phyloP scores from a whole-genome alignment of 1,140 invertebrate species.

The Hydropsyche tenuis region DNA sequence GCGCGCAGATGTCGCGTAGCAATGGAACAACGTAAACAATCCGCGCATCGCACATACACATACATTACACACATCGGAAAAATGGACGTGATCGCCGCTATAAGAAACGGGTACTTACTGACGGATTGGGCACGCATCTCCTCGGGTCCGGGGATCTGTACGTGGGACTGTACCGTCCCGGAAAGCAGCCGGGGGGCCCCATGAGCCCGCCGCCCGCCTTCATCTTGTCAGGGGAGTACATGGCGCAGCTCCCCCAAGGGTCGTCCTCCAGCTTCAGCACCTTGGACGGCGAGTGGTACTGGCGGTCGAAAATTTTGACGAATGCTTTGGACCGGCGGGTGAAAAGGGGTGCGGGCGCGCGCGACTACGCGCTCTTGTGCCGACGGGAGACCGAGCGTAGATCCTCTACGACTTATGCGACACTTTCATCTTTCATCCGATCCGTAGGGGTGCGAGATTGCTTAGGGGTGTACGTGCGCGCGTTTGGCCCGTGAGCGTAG shows the following conservation, averaged over 20 bases:
- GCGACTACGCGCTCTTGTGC: not conserved
- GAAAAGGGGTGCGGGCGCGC: conserved; percentile 28
- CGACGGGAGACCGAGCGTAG: not conserved
- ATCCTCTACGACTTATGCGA: too few relatives aligned
- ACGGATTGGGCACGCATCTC: conserved; percentile 61
- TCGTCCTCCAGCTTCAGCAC: conserved; percentile 65
- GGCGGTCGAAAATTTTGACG: conserved; percentile 64
- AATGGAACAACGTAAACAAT: too few relatives aligned
- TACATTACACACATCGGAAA: too few relatives aligned
- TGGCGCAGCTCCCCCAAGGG: conserved; percentile 63
- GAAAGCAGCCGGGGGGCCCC: conserved; percentile 62
- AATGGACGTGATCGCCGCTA: too few relatives aligned
- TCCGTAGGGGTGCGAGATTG: too few relatives aligned
- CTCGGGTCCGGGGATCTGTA: conserved; percentile 60
- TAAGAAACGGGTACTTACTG: conserved; percentile 55
- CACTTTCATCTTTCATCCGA: too few relatives aligned
- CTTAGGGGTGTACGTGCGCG: too few relatives aligned
- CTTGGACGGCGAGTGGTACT: conserved; percentile 64
- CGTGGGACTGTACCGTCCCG: conserved; percentile 61
- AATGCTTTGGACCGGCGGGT: conserved; percentile 50
- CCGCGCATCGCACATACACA: too few relatives aligned
- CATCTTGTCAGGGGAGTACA: conserved; percentile 64
- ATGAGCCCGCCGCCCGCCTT: conserved; percentile 62
- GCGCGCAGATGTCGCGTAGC: too few relatives aligned
- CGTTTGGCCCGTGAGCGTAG: not conserved